Base-by-base conservation (phyloP, 2,113 vertebrate genomes). In the Heterotis niloticus region DNA sequence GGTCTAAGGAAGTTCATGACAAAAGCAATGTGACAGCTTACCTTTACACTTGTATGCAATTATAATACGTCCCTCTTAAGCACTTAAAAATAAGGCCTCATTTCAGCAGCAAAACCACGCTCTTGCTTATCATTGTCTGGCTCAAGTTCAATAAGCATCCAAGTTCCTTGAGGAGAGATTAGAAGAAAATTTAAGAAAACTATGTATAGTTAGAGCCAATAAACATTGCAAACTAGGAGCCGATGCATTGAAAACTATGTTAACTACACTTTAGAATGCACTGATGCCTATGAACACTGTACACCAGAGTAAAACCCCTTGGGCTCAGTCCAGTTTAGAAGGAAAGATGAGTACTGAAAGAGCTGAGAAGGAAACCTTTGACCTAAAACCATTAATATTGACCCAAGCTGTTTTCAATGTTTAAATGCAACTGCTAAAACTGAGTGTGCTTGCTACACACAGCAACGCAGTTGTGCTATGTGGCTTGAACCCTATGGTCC, bases 21-120 rank as follows among this genome's bases (percentile, higher is more conserved):
- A 75, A 64, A 75, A 75, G 20, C 57, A 57, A 24, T 57, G 28
- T 57, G 59, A 62, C 60, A 62, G 14, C 12, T 20, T 62, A 17
- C 60, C 60, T 20, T 75, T 75, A 74, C 57, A 57, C 57, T 64
- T 64, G 56, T 64, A 28, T 62, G 74, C 34, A 62, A 75, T 74
- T 74, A 74, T 64, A 62, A 75, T 64, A 62, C 24, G 74, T 62
- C 59, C 59, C 56, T 75, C 74, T 62, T 75, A 75, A 75, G 74
- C 74, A 75, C 74, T 75, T 28, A 64, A 64, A 75, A 64, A 59
- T 74, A 74, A 62, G 74, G 59, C 56, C 56, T 75, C 74, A n/a
- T 75, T 75, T 64, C 74, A 75, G 74, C 74, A 75, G 59, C 59
- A 75, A 75, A 17, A 60, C 34, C 74, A 23, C 59, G 24, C 24